Base-by-base conservation (phyloP, 2,888 invertebrate genomes). In the Epirrhoe tristata region DNA sequence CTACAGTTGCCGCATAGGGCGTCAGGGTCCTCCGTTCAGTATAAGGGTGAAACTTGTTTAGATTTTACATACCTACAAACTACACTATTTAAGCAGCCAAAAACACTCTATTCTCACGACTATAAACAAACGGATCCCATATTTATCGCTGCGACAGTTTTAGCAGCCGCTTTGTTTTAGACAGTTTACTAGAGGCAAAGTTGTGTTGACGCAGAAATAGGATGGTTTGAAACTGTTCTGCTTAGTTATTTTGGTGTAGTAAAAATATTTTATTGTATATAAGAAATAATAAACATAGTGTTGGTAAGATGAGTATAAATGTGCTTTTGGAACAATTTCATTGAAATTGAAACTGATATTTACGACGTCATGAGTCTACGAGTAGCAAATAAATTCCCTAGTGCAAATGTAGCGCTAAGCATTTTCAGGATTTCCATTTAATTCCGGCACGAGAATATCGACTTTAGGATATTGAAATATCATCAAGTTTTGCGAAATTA, bases 31-130 rank as follows among this genome's bases (percentile, higher is more conserved):
- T 81, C 86, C 85, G 86, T 63, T 84, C 81, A 81, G 83, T 80
- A 69, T 76, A 77, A 84, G 85, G 84, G 84, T 80, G 80, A 75
- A 84, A 83, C 83, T 83, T 84, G 81, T 88, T 86, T 83, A 83
- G 85, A 88, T 85, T 87, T 87, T 87, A 85, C 83, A 82, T 78
- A n/a, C n/a, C n/a, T n/a, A 78, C 78, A 80, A 81, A 81, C 78
- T 76, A 75, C 73, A 65, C 64, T 70, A 69, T 69, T 67, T 67
- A 69, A 71, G 59, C 68, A 71, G 62, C 69, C 69, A 70, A 73
- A 71, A 69, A 71, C 70, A 74, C 70, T 66, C 58, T 70, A 68
- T 74, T 70, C 66, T 54, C 57, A 51, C 59, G 58, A 58, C 62
- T 62, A 62, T 66, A 69, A 73, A 73, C 69, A 73, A 73, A 69